phyloP scores from a whole-genome alignment of 2,797 vertebrate genomes.

The Hapalemur alaotrensis region DNA sequence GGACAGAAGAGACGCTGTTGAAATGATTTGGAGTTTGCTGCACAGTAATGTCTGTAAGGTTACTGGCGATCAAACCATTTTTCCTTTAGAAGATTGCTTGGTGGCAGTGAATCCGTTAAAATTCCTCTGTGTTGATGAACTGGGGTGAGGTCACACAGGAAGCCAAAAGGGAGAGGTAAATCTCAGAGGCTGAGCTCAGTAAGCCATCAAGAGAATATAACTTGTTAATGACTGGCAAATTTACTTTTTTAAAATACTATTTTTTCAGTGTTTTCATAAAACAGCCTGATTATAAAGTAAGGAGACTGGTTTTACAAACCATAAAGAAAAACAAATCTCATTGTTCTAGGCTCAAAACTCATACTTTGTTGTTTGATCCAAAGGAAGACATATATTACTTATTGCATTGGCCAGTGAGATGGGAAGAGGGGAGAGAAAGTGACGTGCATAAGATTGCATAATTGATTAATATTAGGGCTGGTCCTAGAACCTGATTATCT shows the following conservation, averaged over 20 bases:
- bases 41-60: background rate
- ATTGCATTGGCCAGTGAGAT: background rate
- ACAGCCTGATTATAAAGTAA: background rate
- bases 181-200: background rate
- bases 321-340: background rate
- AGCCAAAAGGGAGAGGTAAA: background rate
- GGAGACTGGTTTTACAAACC: background rate
- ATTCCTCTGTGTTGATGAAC: background rate
- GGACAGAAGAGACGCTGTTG: no score
- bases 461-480: background rate
- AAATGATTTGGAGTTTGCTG: background rate
- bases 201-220: background rate
- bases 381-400: background rate
- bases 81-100: background rate
- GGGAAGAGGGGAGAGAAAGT: background rate
- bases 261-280: background rate
- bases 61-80: background rate
- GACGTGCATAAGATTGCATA: background rate
- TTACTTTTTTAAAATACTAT: background rate
- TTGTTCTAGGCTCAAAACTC: background rate
- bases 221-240: background rate
- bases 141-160: background rate
- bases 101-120: background rate
- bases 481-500: background rate
- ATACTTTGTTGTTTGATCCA: background rate